Evolutionary conservation across 2,113 vertebrate genomes (phyloP), one percentile per base, ranked within the genome.

Genomic region (Phainopepla nitens): DNA sequence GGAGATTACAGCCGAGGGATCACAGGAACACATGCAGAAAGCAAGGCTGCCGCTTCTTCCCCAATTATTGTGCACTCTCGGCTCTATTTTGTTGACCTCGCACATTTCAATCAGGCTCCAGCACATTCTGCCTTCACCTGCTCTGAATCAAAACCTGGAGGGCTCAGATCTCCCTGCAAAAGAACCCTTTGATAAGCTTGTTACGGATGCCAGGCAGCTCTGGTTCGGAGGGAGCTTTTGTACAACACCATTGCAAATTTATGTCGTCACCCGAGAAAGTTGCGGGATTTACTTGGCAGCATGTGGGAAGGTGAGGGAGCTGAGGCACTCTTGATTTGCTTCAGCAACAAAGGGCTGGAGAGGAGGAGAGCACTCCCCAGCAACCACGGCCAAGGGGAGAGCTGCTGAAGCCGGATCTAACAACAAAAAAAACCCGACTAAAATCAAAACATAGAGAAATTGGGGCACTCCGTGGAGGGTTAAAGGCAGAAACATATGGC

Each of bases 61-160:
- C 98, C 98, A 97, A 98, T 98, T 98, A 98, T 94, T 95, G 96
- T 94, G 93, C 96, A 64, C 94, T 96, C 90, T 61, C 90, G 50
- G 95, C 97, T 96, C 93, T 95, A 61, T 97, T 97, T 97, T 97
- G 97, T 98, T 98, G 98, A 98, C 97, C 97, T 96, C 96, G 14
- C 95, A 97, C 97, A 97, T 98, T 97, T 97, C 97, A 97, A 96
- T 96, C 97, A 95, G 96, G 95, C 96, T 97, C 61, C 95, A 81
- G 97, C 95, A 95, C 96, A 96, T 82, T 96, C 97, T 93, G 96
- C 94, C 97, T 97, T 97, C 97, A 97, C 97, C 97, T 95, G 97
- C 96, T 96, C 95, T 22, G 96, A 96, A 97, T 98, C 96, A 95
- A 96, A 97, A 97, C 97, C 97, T 94, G 94, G 96, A 97, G 96